Evolutionary conservation across 2,113 vertebrate genomes (phyloP).

Genomic region (Sakesphorus luctuosus): DNA sequence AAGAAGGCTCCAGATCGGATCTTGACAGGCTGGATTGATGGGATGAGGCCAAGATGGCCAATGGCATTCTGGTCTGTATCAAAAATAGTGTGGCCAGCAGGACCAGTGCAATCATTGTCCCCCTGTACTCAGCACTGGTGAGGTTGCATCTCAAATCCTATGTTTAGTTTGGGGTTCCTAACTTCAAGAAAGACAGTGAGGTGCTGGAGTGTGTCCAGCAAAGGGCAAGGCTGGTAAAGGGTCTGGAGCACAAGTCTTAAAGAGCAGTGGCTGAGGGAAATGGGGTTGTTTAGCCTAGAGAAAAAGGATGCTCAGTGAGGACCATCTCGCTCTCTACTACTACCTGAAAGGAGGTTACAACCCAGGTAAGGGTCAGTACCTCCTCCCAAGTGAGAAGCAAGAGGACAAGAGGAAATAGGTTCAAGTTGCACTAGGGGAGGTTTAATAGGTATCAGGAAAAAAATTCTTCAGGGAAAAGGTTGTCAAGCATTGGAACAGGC

Average conservation of each 20-base stretch:
- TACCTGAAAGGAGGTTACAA: not conserved
- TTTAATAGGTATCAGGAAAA: not conserved
- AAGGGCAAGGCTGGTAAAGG: not conserved
- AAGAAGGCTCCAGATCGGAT: not conserved
- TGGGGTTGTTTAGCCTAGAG: not conserved
- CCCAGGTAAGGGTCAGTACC: too few relatives aligned
- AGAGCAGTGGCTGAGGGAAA: not conserved
- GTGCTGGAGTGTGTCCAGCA: not conserved
- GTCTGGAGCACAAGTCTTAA: not conserved
- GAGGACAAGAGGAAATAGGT: not conserved
- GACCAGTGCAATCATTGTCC: not conserved
- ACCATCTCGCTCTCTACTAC: not conserved
- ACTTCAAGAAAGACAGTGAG: not conserved
- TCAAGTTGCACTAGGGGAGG: not conserved
- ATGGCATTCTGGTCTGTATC: not conserved
- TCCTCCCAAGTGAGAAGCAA: not conserved
- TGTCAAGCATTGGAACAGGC: not conserved
- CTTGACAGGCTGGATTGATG: not conserved
- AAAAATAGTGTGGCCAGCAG: not conserved
- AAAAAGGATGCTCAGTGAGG: not conserved
- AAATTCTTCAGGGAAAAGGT: not conserved
- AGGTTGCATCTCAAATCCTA: not conserved
- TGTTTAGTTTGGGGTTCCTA: not conserved
- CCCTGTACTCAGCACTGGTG: not conserved
- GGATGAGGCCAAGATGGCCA: not conserved